Base-by-base conservation (phyloP, 2,113 vertebrate species). In the Empidonax alnorum region DNA sequence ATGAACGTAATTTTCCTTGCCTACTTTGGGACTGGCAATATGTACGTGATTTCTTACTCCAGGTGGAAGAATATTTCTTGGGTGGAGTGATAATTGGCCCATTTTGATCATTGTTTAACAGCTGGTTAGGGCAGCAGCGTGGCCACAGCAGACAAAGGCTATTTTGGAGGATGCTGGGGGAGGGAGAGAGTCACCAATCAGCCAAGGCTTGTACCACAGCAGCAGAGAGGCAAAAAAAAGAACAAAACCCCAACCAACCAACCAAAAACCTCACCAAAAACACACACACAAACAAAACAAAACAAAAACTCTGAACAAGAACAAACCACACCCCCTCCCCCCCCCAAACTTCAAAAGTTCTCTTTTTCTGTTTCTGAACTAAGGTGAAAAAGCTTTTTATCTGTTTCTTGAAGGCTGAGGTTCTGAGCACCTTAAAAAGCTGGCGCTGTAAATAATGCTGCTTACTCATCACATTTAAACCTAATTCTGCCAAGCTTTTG, bases 1-100 rank as follows among this genome's bases (percentile, higher is more conserved):
- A 97, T 92, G 93, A 95, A 91, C 8, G 3, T 59, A 62, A 89
- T 94, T 87, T 87, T 89, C 49, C 8, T 47, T 20, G 22, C 6
- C 3, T 90, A 73, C 46, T 93, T 84, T 46, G 53, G 66, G 74
- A 79, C 89, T 18, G 69, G 65, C 44, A 35, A 27, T 72, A 14
- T 11, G 37, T 37, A 8, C 37, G 42, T 18, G 14, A 89, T 82
- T 92, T 84, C 66, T 52, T 42, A 8, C 78, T 92, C 80, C 75
- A 75, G 55, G 65, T 41, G 67, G 93, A 92, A 92, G 73, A 59
- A 91, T 93, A 81, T 86, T 67, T 94, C 80, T 89, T 82, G 80
- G 77, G 71, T 93, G 62, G 84, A 88, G 76, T 69, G 91, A 87
- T 76, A 92, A 93, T 62, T 20, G 50, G 46, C 61, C 27, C 22